Evolutionary conservation across 2,797 vertebrate species (phyloP).

Genomic region (Sebastes oblongus): DNA sequence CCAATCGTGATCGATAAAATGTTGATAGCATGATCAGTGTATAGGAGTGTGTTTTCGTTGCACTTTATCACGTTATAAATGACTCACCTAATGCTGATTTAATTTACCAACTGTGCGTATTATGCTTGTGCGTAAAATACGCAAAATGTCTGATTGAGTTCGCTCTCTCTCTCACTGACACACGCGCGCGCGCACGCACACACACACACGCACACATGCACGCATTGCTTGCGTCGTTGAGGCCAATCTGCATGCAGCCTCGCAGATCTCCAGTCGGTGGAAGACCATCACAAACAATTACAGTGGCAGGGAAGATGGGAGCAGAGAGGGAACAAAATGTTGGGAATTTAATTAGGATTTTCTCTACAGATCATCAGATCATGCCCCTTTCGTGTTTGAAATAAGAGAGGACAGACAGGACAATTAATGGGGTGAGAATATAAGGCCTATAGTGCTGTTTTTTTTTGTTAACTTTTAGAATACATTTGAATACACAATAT

Average conservation of each 20-base stretch:
- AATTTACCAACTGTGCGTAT: neutral
- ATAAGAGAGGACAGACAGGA: slow-evolving; percentile 18
- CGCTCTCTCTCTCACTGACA: neutral
- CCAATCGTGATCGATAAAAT: neutral
- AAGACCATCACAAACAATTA: slow-evolving; percentile 14
- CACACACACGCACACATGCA: neutral
- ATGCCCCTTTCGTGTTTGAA: slow-evolving; percentile 26
- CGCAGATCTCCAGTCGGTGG: slow-evolving; percentile 1
- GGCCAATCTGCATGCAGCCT: slow-evolving; percentile 46
- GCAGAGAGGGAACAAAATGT: slow-evolving; percentile 11
- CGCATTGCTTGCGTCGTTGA: slow-evolving; percentile 34
- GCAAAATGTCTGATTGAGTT: neutral
- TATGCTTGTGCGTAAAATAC: neutral
- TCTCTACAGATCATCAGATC: slow-evolving; percentile 12
- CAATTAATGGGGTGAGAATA: neutral
- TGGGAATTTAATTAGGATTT: slow-evolving; percentile 24
- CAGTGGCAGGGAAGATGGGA: slow-evolving; percentile 3
- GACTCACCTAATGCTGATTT: neutral
- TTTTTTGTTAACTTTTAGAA: neutral
- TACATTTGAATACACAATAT: neutral
- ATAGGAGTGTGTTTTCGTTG: neutral
- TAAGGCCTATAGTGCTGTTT: neutral
- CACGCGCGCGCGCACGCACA: neutral
- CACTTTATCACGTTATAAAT: neutral
- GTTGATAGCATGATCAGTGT: neutral